Base-by-base conservation (phyloP, 2,888 invertebrate genomes). In the Spialia ferax region DNA sequence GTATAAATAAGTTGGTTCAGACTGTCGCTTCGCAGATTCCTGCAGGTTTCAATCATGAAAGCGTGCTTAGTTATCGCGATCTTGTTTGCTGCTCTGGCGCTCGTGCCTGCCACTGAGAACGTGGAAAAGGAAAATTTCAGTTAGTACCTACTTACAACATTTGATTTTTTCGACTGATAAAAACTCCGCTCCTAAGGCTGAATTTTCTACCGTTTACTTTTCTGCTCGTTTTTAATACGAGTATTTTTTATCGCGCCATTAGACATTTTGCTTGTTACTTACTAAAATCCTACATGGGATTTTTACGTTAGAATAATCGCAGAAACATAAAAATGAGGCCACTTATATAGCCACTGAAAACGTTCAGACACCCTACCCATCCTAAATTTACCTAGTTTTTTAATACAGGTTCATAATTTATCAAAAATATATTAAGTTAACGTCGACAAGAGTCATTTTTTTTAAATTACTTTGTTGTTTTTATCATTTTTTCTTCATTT, bases 1-100 rank as follows among this genome's bases (percentile, higher is more conserved):
- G 77, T 86, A 85, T 87, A 86, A 83, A 84, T 84, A 80, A 75
- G 72, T 76, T 74, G 69, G 73, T 73, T 65, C 72, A 69, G 70
- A 69, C 71, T 70, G 69, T 75, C 76, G 70, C 73, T 74, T 69
- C 59, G 61, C 78, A 84, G 73, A 83, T 69, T 78, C 72, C 69
- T 71, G 69, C 68, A 63, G 59, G 63, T 70, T 76, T 75, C 72
- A 75, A 79, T 70, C 75, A 87, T 88, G 89, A 87, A 79, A 78
- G 73, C 74, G 71, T 80, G 72, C 70, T 71, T 85, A 52, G 69
- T 83, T 70, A 69, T 84, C 57, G 73, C 75, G 59, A 48, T 82
- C 63, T 66, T 84, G 68, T 74, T 83, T 32, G 69, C 81, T 32
- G 73, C 71, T 52, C 55, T 79, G 8, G 75, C 74, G 18, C 2